Evolutionary conservation across 2,888 invertebrate genomes (phyloP).

Genomic region (Zaprionus obscuricornis): DNA sequence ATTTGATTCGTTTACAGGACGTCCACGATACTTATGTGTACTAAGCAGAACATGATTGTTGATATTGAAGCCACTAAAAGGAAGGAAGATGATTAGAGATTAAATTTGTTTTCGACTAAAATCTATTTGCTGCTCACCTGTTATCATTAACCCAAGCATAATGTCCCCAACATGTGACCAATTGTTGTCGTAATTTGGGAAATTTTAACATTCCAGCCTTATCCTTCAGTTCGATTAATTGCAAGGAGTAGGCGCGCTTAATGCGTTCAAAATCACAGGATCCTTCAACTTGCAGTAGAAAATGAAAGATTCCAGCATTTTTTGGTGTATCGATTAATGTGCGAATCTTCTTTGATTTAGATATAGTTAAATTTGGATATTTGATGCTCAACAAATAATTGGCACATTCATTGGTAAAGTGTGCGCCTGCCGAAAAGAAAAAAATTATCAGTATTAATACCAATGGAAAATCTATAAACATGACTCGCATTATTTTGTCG

Average conservation of each 20-base stretch:
- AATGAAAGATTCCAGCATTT: constrained; percentile 90
- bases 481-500: constrained; percentile 16
- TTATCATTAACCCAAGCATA: constrained; percentile 87
- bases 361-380: constrained; percentile 86
- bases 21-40: constrained; percentile 87
- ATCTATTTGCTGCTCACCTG: constrained; percentile 85
- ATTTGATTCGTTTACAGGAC: constrained; percentile 88
- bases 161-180: constrained; percentile 90
- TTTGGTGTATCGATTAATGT: constrained; percentile 89
- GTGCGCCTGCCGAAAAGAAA: constrained; percentile 84
- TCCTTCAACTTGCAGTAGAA: constrained; percentile 87
- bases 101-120: neutral
- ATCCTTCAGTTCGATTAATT: constrained; percentile 85
- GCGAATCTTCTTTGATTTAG: constrained; percentile 86
- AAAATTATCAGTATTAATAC: too few species aligned
- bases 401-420: constrained; percentile 85
- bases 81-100: neutral
- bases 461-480: constrained; percentile 9
- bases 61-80: constrained; percentile 83
- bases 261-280: constrained; percentile 85
- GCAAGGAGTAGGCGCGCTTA: constrained; percentile 84
- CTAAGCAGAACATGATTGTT: constrained; percentile 89
- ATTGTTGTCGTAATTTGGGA: constrained; percentile 87
- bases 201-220: constrained; percentile 86
- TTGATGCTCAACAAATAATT: constrained; percentile 85